Base-by-base conservation (phyloP, 2,113 vertebrate genomes). In the Heterochromis multidens region DNA sequence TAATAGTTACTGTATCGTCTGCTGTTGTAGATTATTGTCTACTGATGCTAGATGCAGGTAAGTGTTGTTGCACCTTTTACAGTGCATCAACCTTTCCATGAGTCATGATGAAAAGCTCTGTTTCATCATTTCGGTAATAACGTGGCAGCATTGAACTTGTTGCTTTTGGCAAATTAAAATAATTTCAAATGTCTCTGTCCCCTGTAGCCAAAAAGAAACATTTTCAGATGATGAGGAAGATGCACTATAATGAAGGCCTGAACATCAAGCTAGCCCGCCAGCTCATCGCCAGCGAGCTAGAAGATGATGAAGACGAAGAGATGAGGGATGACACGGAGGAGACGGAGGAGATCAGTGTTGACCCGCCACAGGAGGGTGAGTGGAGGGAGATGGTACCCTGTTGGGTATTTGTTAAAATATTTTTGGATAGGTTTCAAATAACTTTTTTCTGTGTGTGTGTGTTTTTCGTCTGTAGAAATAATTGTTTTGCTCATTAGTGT, bases 161-260 rank as follows among this genome's bases (percentile, higher is more conserved):
- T 72, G 3, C 43, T 49, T 72, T 72, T 72, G 40, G 40, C 65
- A 72, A 49, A 49, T 72, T 6, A 29, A 72, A 72, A 25, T 49
- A 5, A 72, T 49, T 46, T 72, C 40, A 12, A 72, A 72, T 0
- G 25, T 72, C 43, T 72, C 25, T 72, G 40, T 72, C 67, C 2
- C 43, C 43, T 59, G 43, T 63, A 95, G 98, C 97, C 93, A 99
- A 98, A 90, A 99, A 97, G 95, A 96, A 96, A 59, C 96, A 98
- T 90, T 99, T 99, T 93, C 97, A 98, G 94, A 99, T 98, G 98
- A 98, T 98, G 96, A 97, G 99, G 87, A 99, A 99, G 91, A 97
- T 98, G 96, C 99, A 99, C 88, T 99, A 99, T 92, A 99, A 99
- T 7, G 99, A 99, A 94, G 99, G 96, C 77, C 94, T 98, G 85